phyloP scores from a whole-genome alignment of 2,113 vertebrate genomes.

The Ibidorhyncha struthersii region DNA sequence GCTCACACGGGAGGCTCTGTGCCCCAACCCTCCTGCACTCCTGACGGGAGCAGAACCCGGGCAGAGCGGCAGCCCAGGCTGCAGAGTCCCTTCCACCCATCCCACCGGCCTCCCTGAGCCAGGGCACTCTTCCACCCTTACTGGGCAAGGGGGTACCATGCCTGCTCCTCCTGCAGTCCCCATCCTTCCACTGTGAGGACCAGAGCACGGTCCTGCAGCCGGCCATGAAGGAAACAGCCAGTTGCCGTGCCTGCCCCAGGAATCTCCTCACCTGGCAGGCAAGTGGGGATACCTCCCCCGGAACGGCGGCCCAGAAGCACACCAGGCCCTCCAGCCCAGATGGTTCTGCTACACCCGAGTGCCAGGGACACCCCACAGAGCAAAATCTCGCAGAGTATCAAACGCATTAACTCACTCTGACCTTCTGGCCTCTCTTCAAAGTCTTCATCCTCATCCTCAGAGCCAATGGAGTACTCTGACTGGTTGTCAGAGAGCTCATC shows the following conservation, averaged over 20 bases:
- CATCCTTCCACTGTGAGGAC: rapidly evolving
- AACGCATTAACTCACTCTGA: conserved; percentile 73
- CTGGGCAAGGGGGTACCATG: neutral
- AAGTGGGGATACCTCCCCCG: neutral
- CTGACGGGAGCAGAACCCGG: rapidly evolving
- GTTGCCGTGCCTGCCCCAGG: neutral
- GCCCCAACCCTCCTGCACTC: neutral
- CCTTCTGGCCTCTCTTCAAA: conserved; percentile 98
- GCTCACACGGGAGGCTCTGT: neutral
- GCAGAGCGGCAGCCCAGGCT: no score
- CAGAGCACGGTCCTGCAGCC: neutral
- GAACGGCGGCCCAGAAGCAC: neutral
- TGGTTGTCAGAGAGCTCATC: conserved; percentile 98
- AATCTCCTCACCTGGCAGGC: neutral
- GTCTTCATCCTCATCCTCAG: conserved; percentile 98
- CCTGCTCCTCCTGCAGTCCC: neutral
- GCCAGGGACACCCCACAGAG: neutral
- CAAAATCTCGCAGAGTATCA: neutral
- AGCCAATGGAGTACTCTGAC: conserved; percentile 97
- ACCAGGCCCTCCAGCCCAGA: neutral
- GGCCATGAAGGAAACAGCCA: neutral
- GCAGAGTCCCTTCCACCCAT: neutral
- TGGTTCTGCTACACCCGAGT: neutral
- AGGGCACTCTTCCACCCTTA: neutral
- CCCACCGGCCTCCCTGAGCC: rapidly evolving